A percentile compares a stretch with the other conserved stretches of the same genome.
Conservation (phyloP, 2,888 invertebrate species). For the Sipha maydis region DNA sequence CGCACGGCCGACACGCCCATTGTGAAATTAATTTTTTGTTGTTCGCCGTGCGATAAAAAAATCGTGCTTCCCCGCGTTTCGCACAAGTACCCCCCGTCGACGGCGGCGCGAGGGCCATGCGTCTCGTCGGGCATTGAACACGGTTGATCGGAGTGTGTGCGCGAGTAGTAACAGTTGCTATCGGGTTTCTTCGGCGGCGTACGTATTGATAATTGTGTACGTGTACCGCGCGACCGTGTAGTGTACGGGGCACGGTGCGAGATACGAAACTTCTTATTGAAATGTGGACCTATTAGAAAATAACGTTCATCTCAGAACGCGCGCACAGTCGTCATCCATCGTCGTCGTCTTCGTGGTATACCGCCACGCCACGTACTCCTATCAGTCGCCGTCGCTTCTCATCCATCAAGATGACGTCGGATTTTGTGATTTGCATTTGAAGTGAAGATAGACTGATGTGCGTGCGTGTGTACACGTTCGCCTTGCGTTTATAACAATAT, state of each 20-base stretch:
- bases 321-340: background rate
- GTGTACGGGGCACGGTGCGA: background rate
- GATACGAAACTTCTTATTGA: slow-evolving; percentile 16
- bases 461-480: background rate
- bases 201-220: background rate
- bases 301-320: background rate
- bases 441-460: slow-evolving; percentile 59
- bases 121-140: too few relatives aligned
- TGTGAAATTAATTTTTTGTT: slow-evolving; percentile 20
- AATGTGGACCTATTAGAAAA: slow-evolving; percentile 52
- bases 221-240: background rate
- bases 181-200: background rate
- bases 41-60: slow-evolving; percentile 13
- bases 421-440: slow-evolving; percentile 60
- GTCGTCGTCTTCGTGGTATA: background rate
- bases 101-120: too few relatives aligned
- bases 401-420: slow-evolving; percentile 44
- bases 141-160: background rate
- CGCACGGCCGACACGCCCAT: slow-evolving; percentile 27
- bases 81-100: background rate
- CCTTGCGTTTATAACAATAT: background rate
- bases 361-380: background rate
- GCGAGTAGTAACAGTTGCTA: background rate
- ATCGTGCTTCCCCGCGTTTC: slow-evolving; percentile 9
- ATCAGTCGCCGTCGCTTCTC: background rate